Conservation (phyloP, 2,113 vertebrate species). For the Notothenia coriiceps region DNA sequence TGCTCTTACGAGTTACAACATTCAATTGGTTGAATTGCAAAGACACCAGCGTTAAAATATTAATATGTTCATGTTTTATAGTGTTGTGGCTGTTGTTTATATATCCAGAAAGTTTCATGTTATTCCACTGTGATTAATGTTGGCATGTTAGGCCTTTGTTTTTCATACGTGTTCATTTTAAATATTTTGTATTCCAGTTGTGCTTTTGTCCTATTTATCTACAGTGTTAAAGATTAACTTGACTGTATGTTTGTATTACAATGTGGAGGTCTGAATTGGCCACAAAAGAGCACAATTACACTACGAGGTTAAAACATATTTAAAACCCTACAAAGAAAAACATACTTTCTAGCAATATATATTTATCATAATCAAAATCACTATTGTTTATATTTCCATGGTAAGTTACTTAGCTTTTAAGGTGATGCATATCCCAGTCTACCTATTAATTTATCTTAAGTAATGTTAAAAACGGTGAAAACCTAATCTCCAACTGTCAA, state of each 20-base stretch:
- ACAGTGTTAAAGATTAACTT: neutral
- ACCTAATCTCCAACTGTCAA: no score
- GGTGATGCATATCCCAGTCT: no score
- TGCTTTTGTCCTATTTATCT: neutral
- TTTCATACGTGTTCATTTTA: slow-evolving; percentile 2
- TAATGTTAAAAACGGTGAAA: no score
- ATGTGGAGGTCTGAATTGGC: neutral
- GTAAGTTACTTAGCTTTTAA: no score
- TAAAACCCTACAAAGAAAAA: no score
- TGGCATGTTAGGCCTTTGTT: neutral
- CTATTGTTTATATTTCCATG: no score
- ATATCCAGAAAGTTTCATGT: neutral
- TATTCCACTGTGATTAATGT: neutral
- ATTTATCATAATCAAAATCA: no score
- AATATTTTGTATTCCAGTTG: slow-evolving; percentile 3
- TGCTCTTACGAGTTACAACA: neutral
- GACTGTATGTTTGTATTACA: neutral
- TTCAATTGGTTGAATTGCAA: neutral
- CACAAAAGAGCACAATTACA: neutral
- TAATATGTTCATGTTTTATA: neutral
- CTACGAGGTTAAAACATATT: neutral
- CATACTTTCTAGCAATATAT: no score
- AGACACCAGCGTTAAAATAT: neutral
- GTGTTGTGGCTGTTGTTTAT: slow-evolving; percentile 2
- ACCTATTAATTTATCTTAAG: no score